phyloP scores from a whole-genome alignment of 2,797 vertebrate species.

The Eremophila alpestris region DNA sequence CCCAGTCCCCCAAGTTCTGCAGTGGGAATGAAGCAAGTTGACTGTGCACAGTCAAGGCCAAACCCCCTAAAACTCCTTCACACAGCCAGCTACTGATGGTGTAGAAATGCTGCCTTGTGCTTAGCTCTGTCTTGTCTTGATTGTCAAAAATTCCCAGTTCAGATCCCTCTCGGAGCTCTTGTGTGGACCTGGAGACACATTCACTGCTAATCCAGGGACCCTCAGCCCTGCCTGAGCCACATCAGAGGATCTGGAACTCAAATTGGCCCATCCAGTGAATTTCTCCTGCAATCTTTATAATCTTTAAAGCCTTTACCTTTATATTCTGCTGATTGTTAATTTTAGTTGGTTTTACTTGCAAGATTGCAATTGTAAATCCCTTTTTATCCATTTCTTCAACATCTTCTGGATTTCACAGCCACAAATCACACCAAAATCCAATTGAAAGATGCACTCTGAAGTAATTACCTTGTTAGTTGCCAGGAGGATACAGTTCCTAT shows the following conservation, averaged over 20 bases:
- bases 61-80: neutral
- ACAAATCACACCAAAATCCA: conserved; percentile 1
- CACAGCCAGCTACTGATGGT: neutral
- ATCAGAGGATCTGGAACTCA: neutral
- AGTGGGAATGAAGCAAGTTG: neutral
- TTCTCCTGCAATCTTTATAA: neutral
- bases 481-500: neutral
- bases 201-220: neutral
- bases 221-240: neutral
- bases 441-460: neutral
- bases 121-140: neutral
- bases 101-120: neutral
- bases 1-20: neutral
- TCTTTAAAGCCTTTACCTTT: neutral
- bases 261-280: neutral
- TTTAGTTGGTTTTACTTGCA: neutral
- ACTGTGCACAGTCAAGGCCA: neutral
- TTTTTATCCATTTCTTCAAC: neutral
- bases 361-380: neutral
- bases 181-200: neutral
- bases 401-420: neutral
- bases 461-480: neutral
- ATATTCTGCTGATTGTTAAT: neutral
- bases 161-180: rapidly evolving
- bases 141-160: neutral